Base-by-base conservation (phyloP, 2,797 vertebrate species). In the Agapornis canus region DNA sequence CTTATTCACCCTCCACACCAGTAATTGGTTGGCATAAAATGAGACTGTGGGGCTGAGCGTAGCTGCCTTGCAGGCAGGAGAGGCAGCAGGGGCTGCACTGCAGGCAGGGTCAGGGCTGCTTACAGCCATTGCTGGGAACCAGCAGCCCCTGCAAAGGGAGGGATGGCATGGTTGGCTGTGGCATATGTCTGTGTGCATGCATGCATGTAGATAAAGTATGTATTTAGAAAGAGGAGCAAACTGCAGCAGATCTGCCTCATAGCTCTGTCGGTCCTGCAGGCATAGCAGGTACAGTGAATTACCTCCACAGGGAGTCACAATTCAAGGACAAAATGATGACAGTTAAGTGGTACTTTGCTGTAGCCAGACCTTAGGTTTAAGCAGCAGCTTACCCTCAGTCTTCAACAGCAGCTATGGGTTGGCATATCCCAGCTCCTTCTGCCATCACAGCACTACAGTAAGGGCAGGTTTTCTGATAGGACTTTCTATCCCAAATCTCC, bases 111-210 rank as follows among this genome's bases (percentile, higher is more conserved):
- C 32, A 35, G 56, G 32, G 32, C 39, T 19, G 13, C 63, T 57
- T 78, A 6, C 45, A 40, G 42, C 56, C 9, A n/a, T 43, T 59
- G 29, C 63, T 23, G 86, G 40, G 42, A 61, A 15, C 29, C 12
- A 5, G 39, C n/a, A 12, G 18, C 11, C 6, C 31, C 45, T 52
- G 64, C 3, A 3, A 37, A 11, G 47, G 57, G 39, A 35, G 31
- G 82, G 35, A 15, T 0, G 0, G 27, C 4, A 0, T 0, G 37
- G 23, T 16, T 57, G n/a, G n/a, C 20, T 25, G 10, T 15, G 68
- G 39, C 45, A 6, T 35, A 13, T 32, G 12, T 63, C 16, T 40
- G 22, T 47, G n/a, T 11, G 9, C 22, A 7, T 35, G 9, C 22
- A 7, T 35, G 16, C 17, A 8, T 3, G 8, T 35, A 4, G 2